Evolutionary conservation across 2,888 invertebrate species (phyloP).

Genomic region (Tiliacea citrago): DNA sequence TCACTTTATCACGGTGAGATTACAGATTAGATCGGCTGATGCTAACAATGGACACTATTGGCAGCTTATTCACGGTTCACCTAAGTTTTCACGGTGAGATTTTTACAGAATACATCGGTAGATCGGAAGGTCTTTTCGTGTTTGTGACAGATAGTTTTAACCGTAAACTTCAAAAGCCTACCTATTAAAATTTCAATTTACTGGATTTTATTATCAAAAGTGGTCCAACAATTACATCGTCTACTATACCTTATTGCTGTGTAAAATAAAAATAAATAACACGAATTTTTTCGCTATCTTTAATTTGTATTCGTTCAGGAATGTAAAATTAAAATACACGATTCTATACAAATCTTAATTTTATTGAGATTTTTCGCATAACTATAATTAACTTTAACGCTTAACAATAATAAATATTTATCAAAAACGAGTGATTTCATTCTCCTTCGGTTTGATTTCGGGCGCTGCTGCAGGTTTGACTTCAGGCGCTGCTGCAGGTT

Average conservation of each 20-base stretch:
- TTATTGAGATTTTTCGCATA: conserved; percentile 86
- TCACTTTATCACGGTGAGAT: no score
- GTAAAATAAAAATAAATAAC: not conserved
- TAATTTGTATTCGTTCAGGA: conserved; percentile 16
- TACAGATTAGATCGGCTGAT: no score
- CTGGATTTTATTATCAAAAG: not conserved
- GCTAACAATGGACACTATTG: no score
- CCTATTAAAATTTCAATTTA: not conserved
- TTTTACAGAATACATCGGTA: not conserved
- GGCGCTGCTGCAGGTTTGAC: conserved; percentile 65
- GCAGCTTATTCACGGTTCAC: not conserved
- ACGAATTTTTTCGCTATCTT: not conserved
- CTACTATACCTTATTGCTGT: not conserved
- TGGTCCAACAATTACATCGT: not conserved
- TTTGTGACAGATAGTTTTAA: not conserved
- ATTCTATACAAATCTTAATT: conserved; percentile 83
- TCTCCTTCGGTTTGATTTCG: conserved; percentile 78
- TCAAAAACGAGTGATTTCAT: conserved; percentile 86
- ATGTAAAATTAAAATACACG: conserved; percentile 61
- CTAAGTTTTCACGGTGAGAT: not conserved
- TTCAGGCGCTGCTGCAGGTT: conserved; percentile 67
- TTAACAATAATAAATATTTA: conserved; percentile 79
- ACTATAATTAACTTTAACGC: conserved; percentile 74
- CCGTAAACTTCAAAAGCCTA: not conserved
- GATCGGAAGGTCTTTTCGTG: not conserved